Base-by-base conservation (phyloP, 2,113 vertebrate genomes). In the Nipponia nippon region DNA sequence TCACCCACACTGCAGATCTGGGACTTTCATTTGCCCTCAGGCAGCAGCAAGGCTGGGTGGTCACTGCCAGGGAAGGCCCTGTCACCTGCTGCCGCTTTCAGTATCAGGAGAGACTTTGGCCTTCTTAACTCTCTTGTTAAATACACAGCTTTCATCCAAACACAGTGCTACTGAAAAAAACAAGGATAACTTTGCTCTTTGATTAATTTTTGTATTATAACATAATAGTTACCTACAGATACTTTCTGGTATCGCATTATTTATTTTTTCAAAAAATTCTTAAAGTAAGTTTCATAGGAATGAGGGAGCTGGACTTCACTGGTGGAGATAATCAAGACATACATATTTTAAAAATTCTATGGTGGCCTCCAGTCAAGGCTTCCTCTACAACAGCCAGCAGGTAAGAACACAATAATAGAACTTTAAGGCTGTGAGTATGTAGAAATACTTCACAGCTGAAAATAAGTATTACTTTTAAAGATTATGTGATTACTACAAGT, bases 21-120 rank as follows among this genome's bases (percentile, higher is more conserved):
- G n/a, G 36, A 19, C 29, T 16, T 38, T 0, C 13, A 9, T 9
- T 2, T 1, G 12, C 29, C 36, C 2, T 0, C 10, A 2, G 34
- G 32, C 10, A 3, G 49, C 70, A 21, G 83, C 49, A 34, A n/a
- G 55, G 38, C 46, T 17, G 61, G 83, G 13, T 36, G 36, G 63
- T 16, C 18, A 1, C 11, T 22, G 72, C 36, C 59, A 17, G 23
- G 36, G 36, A 56, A 15, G 18, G 36, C 13, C 18, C 46, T 16
- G 40, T 42, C 82, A 61, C 27, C 89, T 42, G 58, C 86, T 73
- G 42, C 86, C 40, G 53, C 65, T 34, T 30, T 13, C 36, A 14
- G 46, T 0, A 2, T 5, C 53, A 23, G 40, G 42, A 30, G 6
- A 29, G 65, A 38, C 75, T 7, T 11, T 11, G 18, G 13, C 50